Conservation (phyloP, 2,888 invertebrate species). For the Orthosia gothica region DNA sequence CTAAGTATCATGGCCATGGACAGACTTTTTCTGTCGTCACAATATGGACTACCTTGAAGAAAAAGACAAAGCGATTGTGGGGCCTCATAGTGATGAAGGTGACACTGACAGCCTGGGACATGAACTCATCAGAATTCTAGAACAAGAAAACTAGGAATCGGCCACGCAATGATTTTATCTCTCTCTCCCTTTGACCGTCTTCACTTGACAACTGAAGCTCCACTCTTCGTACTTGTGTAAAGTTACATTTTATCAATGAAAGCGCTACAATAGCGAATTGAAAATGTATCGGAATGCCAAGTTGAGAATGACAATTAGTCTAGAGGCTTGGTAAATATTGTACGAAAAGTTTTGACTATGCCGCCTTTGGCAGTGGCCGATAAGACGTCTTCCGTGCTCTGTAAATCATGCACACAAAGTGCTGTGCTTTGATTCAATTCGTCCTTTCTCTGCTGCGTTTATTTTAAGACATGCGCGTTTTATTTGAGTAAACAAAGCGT, state of each 20-base stretch:
- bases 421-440: conserved; percentile 47
- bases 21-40: no score
- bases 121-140: background rate
- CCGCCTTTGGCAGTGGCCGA: background rate
- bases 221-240: no score
- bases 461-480: conserved; percentile 63
- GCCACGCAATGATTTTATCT: background rate
- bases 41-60: no score
- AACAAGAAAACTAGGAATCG: background rate
- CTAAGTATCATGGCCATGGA: no score
- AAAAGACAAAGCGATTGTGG: no score
- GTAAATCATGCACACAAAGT: conserved; percentile 42
- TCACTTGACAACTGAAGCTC: background rate
- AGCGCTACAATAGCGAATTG: no score
- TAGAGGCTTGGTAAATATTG: no score
- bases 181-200: background rate
- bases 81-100: no score
- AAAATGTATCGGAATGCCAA: no score
- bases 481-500: conserved; percentile 65
- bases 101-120: background rate
- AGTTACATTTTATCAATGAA: no score
- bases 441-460: conserved; percentile 61
- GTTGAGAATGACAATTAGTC: no score
- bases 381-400: background rate
- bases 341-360: background rate